Evolutionary conservation across 1,140 invertebrate species (phyloP), one percentile per base, ranked within the genome.

Genomic region (Drosophila quadrilineata): DNA sequence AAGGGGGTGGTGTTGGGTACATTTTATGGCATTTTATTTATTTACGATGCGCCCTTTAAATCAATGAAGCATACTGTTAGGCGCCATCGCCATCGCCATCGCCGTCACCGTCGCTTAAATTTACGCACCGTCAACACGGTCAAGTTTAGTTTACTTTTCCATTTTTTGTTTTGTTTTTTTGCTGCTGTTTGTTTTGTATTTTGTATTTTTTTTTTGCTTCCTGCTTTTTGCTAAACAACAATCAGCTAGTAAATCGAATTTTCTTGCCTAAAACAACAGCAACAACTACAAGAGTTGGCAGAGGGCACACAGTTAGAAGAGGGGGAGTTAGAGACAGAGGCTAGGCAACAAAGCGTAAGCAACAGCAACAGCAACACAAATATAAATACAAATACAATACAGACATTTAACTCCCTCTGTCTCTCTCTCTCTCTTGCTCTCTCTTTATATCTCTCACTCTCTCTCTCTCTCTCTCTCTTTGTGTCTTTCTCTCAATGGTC

Each of bases 191-290:
- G 17, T 41, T 46, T 24, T 29, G 12, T 29, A 29, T 31, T 46
- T 50, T 54, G 6, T 53, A 64, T 72, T 66, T 38, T 64, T 66
- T 26, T 69, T 57, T 36, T 60, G 74, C 79, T 84, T n/a, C n/a
- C n/a, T n/a, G n/a, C n/a, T n/a, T n/a, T n/a, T n/a, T n/a, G n/a
- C n/a, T n/a, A n/a, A 76, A 82, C 69, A 82, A 74, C 76, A 82
- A 82, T 84, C 76, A 82, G 79, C 77, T 79, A 79, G 79, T 77
- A 84, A 84, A 84, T 84, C 77, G 79, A 84, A 84, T 84, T n/a
- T 84, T 79, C 70, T 84, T 67, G 79, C 77, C 77, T 84, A 84
- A 85, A 79, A 84, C 66, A 85, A 84, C 73, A 82, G 52, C 33
- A 80, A 59, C 57, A 65, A 41, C 12, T 35, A 16, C 29, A 21